phyloP scores from a whole-genome alignment of 2,888 invertebrate species.

The Epiblema foenella region DNA sequence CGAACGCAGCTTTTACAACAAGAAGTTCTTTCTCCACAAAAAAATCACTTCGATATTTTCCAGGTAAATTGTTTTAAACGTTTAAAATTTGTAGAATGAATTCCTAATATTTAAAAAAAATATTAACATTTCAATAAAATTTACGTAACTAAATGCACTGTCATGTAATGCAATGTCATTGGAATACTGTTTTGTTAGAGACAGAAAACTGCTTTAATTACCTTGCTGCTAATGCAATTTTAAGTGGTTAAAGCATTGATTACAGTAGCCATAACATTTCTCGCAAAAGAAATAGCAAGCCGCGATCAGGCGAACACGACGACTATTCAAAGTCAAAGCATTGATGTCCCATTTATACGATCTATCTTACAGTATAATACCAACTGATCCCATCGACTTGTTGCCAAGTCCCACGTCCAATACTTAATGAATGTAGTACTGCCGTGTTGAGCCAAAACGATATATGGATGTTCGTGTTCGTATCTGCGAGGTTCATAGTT shows the following conservation, averaged over 20 bases:
- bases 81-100: constrained; percentile 6
- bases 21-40: constrained; percentile 5
- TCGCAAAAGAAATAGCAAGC: constrained; percentile 13
- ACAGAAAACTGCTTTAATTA: constrained; percentile 19
- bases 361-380: constrained; percentile 48
- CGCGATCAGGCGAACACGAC: constrained; percentile 12
- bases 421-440: constrained; percentile 60
- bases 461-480: not conserved
- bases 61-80: constrained; percentile 21
- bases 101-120: constrained; percentile 17
- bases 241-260: constrained; percentile 14
- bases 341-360: constrained; percentile 21
- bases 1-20: constrained; percentile 21
- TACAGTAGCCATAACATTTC: constrained; percentile 8
- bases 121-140: constrained; percentile 20
- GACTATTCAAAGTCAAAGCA: constrained; percentile 23
- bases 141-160: not conserved
- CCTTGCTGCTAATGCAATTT: constrained; percentile 11
- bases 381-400: constrained; percentile 45
- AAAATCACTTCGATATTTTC: constrained; percentile 10
- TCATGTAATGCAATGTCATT: constrained; percentile 5
- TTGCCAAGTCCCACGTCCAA: constrained; percentile 54
- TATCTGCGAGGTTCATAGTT: not conserved
- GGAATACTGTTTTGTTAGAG: constrained; percentile 17
- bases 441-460: constrained; percentile 6